A percentile compares a stretch with the other conserved stretches of the same genome.
These are phyloP conservation scores for Nicator chloris DNA, from an alignment of 2,113 vertebrate species.

Conservation along the genomic window DNA sequence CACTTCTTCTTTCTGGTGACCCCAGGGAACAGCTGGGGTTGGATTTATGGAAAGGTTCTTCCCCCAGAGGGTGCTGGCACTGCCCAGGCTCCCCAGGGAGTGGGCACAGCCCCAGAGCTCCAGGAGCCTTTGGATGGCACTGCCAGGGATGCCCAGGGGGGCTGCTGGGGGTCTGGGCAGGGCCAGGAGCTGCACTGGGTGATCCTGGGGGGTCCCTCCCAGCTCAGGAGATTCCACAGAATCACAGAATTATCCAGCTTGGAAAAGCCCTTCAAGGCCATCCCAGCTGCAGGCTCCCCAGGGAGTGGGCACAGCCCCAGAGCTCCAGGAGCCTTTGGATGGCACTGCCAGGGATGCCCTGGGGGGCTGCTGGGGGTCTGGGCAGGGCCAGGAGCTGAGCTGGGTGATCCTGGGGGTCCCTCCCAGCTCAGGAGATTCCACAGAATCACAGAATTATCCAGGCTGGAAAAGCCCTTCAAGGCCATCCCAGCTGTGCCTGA, in stretches of 20 bases:
- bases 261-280: no score
- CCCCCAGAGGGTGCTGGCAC: not conserved
- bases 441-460: not conserved
- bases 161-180: not conserved
- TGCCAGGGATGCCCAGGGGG: not conserved
- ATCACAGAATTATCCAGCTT: not conserved
- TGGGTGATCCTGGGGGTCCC: not conserved
- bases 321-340: no score
- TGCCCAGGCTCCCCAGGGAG: not conserved
- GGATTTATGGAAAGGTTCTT: not conserved
- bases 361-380: not conserved
- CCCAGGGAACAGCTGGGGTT: not conserved
- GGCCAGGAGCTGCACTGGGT: not conserved
- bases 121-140: rapidly evolving
- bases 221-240: not conserved
- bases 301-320: not conserved
- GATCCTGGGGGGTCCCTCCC: not conserved
- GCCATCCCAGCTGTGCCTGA: not conserved
- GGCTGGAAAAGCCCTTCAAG: not conserved
- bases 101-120: not conserved
- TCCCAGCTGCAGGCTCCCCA: not conserved
- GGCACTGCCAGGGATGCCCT: not conserved
- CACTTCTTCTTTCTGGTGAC: not conserved
- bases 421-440: no score
- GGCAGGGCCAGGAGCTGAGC: rapidly evolving